phyloP scores from a whole-genome alignment of 2,113 vertebrate genomes.

The Manacus vitellinus region DNA sequence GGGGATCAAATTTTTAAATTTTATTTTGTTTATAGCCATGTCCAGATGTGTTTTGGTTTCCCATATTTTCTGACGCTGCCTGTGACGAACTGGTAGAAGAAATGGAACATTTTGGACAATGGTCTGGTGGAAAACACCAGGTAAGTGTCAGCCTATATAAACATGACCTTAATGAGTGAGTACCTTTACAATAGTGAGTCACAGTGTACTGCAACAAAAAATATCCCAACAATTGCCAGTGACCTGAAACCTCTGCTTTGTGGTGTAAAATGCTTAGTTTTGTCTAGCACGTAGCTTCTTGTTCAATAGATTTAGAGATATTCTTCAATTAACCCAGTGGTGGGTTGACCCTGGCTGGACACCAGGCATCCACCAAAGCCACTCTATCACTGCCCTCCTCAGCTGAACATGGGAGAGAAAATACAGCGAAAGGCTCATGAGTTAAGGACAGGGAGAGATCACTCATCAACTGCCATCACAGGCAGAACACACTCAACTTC shows the following conservation, averaged over 20 bases:
- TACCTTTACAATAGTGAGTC: background rate
- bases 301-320: background rate
- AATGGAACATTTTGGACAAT: slow-evolving; percentile 93
- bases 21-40: slow-evolving; percentile 81
- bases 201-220: background rate
- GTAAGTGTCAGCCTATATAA: slow-evolving; percentile 75
- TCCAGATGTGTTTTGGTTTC: slow-evolving; percentile 99
- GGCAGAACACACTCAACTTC: background rate
- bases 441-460: background rate
- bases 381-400: background rate
- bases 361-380: background rate
- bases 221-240: background rate
- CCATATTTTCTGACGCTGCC: slow-evolving; percentile 88
- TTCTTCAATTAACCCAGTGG: background rate
- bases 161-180: background rate
- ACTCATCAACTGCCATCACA: background rate
- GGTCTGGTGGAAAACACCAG: slow-evolving; percentile 92
- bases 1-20: background rate
- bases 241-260: background rate
- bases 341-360: background rate
- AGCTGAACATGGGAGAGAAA: background rate
- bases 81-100: slow-evolving; percentile 95
- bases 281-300: background rate
- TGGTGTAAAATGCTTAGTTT: background rate
- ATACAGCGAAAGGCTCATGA: background rate